Base-by-base conservation (phyloP, 1,140 invertebrate genomes). In the Centruroides vittatus region DNA sequence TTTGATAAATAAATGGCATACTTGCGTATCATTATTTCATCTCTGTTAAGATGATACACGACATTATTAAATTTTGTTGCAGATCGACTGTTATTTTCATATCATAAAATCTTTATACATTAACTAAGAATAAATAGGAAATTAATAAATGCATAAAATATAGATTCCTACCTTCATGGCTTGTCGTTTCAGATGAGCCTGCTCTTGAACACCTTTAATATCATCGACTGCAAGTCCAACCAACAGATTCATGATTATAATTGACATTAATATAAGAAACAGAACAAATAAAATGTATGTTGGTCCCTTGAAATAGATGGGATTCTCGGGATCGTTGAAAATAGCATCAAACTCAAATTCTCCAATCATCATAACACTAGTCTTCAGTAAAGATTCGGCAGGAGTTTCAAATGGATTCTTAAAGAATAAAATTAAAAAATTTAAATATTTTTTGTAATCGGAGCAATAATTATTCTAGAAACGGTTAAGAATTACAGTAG, bases 321-420 rank as follows among this genome's bases (percentile, higher is more conserved):
- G 80, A 47, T 81, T 69, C 8, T 75, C 70, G 7, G 83, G 74
- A 13, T 79, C 60, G 53, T 65, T 89, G 69, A 90, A 89, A 57
- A 88, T 82, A 62, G 88, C 85, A 69, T 89, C 86, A 67, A 86
- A 90, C 70, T 90, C 87, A 41, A 91, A 72, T 69, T 91, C 86
- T 0, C 88, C 88, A 0, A 86, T 86, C 86, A 92, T 89, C 88
- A 92, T 90, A 52, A 89, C 85, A 4, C 90, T 80, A 0, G 86
- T 86, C 74, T 90, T 91, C 0, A 90, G 70, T 1, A 89, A 84
- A 83, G 61, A 88, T 82, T 2, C 85, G 84, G 72, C 65, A 73
- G 71, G 60, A 75, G 70, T 70, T 76, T 78, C 75, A 76, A 77
- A 78, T 3, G 69, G 60, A 58, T 64, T 59, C 74, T 77, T 60